A percentile compares a stretch with the other conserved stretches of the same genome.
Evolutionary conservation across 1,140 invertebrate species (phyloP).

Genomic region (Eurosta solidaginis): DNA sequence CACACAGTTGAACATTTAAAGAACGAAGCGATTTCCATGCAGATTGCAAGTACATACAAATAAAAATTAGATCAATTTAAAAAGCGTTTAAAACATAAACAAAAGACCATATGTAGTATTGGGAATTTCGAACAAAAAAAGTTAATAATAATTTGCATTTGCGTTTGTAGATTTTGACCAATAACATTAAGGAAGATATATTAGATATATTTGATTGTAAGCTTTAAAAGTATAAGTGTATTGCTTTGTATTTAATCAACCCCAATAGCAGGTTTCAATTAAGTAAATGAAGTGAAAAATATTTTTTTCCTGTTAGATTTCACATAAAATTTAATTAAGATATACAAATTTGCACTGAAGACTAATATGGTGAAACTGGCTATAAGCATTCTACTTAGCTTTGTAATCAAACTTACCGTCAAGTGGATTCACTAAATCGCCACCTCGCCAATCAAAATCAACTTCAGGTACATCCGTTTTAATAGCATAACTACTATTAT

Average conservation of each 20-base stretch:
- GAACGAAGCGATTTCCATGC: conserved; percentile 12
- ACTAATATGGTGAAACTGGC: too few species aligned
- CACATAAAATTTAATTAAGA: too few species aligned
- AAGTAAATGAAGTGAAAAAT: too few species aligned
- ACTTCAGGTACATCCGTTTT: conserved; percentile 64
- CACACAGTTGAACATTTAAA: conserved; percentile 9
- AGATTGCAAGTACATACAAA: conserved; percentile 12
- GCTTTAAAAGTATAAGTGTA: too few species aligned
- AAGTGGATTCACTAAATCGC: conserved; percentile 69
- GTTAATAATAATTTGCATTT: not conserved
- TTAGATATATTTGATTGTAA: too few species aligned
- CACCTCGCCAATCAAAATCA: conserved; percentile 66
- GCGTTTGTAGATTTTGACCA: too few species aligned
- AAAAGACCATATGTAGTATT: not conserved
- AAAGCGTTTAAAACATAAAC: not conserved
- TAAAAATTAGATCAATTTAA: conserved; percentile 29
- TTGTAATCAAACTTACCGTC: conserved; percentile 64
- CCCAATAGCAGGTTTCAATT: too few species aligned
- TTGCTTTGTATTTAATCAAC: too few species aligned
- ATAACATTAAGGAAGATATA: too few species aligned
- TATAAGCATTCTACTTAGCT: too few species aligned
- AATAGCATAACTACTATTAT: not conserved
- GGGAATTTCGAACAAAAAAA: not conserved
- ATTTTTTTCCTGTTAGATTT: too few species aligned
- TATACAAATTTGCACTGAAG: too few species aligned